Base-by-base conservation (phyloP, 2,888 invertebrate genomes). In the Pandemis cinnamomeana region DNA sequence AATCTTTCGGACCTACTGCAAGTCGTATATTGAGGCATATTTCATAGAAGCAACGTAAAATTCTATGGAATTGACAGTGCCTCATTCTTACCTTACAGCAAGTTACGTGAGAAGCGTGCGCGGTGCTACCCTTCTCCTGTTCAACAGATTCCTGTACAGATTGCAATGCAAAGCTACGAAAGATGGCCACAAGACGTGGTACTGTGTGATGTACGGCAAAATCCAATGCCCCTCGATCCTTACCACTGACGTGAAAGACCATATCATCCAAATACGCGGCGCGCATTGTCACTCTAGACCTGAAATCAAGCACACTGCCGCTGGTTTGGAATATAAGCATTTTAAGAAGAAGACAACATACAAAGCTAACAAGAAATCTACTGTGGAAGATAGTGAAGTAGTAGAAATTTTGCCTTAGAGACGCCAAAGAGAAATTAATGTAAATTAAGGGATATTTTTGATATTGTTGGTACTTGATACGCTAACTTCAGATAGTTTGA, bases 131-230 rank as follows among this genome's bases (percentile, higher is more conserved):
- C 80, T 86, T 0, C 75, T 88, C n/a, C 78, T 83, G 20, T 83
- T 85, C 76, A 78, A 80, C 66, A 76, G 79, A 0, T 82, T 75
- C 20, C 70, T 88, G 2, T 88, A 80, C 71, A 82, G 88, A 13
- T 82, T 81, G 53, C 86, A 84, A 67, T 81, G 80, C 71, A 88
- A 84, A 75, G 75, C 85, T 0, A 83, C 78, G 4, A 85, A 73
- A 61, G 85, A 83, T 0, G 89, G 89, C 2, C 67, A 68, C 20
- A 83, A 75, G 41, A 83, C 82, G 2, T 89, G 88, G 86, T 87
- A 89, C 77, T 89, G 89, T 67, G 80, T 83, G 0, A 87, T 84
- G 86, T 88, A 89, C 20, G 71, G 75, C 20, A 77, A 76, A 7
- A 72, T 62, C 8, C 84, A 85, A 55, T 89, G 89, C 67, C 77